phyloP scores from a whole-genome alignment of 1,140 invertebrate genomes.

The Epicauta chinensis region DNA sequence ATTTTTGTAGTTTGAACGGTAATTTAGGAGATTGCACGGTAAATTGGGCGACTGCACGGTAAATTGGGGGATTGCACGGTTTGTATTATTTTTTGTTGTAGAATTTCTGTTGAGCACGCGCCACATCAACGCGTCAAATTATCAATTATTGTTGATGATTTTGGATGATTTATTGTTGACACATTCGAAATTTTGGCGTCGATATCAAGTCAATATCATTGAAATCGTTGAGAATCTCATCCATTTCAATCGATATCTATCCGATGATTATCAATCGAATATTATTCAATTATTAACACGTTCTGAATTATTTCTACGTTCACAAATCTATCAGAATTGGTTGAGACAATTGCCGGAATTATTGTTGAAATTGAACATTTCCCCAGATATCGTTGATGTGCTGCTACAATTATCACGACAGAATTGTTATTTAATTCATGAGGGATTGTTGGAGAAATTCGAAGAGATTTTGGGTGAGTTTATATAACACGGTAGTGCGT shows the following conservation, averaged over 20 bases:
- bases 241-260: not conserved
- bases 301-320: not conserved
- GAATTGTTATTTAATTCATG: slow-evolving; percentile 42
- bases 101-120: no score
- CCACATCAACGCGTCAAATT: no score
- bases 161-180: no score
- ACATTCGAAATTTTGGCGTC: slow-evolving; percentile 9
- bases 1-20: no score
- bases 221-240: slow-evolving; percentile 30
- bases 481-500: not conserved
- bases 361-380: slow-evolving; percentile 40
- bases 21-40: no score
- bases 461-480: slow-evolving; percentile 35
- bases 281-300: no score
- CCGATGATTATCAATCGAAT: no score
- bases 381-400: slow-evolving; percentile 43
- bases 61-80: no score
- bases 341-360: slow-evolving; percentile 43
- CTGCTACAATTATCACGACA: slow-evolving; percentile 44
- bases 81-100: no score
- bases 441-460: slow-evolving; percentile 41
- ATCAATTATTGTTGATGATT: no score
- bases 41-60: no score
- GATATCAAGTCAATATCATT: slow-evolving; percentile 24
- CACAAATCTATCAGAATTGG: not conserved